Evolutionary conservation across 2,797 vertebrate species (phyloP), one percentile per base, ranked within the genome.

Genomic region (Ciconia nigra): DNA sequence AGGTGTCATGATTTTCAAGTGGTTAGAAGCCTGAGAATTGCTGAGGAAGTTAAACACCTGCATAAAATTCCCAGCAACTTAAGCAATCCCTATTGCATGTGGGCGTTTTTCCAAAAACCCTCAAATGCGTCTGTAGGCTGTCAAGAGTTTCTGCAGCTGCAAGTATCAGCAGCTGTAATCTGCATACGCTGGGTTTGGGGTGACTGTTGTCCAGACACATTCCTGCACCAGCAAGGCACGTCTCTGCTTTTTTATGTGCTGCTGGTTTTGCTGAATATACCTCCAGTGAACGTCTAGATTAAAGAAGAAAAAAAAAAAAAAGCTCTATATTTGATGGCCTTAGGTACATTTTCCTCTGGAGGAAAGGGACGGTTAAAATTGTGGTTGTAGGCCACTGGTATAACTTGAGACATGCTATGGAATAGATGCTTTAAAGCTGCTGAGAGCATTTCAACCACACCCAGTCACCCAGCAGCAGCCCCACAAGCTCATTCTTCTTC

Each of bases 111-210:
- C 83, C 81, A 83, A 29, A 49, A 93, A 39, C 42, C 58, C 28
- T 74, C 46, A 80, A 51, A 76, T 96, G 90, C 94, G 44, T 91
- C 84, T 93, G 37, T 47, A 61, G 78, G 71, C 78, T 65, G 67
- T 67, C 35, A 44, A 29, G 81, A 83, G 62, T 13, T 92, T 33
- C 76, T 91, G 89, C 87, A 93, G 76, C 94, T 95, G 84, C 93
- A 55, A 25, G 33, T 78, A 83, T 67, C 89, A 81, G 88, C 71
- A 62, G 59, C 3, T 91, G 72, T 33, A 33, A 70, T 87, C 83
- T 87, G 70, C 16, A 0, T 52, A 5, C 5, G 44, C 58, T 82
- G 80, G 44, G 6, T 47, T 74, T 70, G 82, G 73, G 78, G 83
- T 15, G n/a, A 22, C 70, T 79, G 73, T 63, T 94, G 95, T 78